Evolutionary conservation across 2,888 invertebrate genomes (phyloP), one percentile per base, ranked within the genome.

Genomic region (Pachydiplax longipennis): DNA sequence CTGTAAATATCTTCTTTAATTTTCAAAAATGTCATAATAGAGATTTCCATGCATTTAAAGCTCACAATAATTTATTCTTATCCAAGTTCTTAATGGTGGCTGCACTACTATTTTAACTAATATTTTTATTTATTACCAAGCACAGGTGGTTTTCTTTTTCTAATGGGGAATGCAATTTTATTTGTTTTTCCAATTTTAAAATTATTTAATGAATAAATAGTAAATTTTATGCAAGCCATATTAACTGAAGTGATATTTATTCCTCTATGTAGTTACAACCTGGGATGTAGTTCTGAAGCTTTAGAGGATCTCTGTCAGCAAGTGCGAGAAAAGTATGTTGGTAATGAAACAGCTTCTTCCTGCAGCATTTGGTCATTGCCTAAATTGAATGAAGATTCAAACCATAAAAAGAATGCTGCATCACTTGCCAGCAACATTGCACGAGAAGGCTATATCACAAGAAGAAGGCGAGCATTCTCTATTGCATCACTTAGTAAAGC

Each of bases 331-430:
- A 95, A 97, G 91, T 97, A 95, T 93, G 95, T 97, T 90, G 97
- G 97, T 2, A 95, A 95, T 0, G 97, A 97, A 93, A 97, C 97
- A 0, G 96, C 96, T 91, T 96, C 97, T 92, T 96, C 93, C 22
- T 95, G 95, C 92, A 96, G 95, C 90, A 94, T 96, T 25, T 96
- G 96, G 93, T 94, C 93, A 40, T 2, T 37, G 12, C 61, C 87
- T 61, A 65, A 37, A 37, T 37, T 31, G 12, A 61, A 37, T 61
- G 61, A 31, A 37, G 40, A 22, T 8, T 87, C 87, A 87, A 61
- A 37, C 25, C 61, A 58, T 61, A 87, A 37, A 61, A 87, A 61
- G 37, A 58, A 5, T 15, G 37, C n/a, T 37, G 58, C 37, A 18
- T 87, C 61, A 37, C 87, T 61, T 8, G 65, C 87, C 5, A 65